These are phyloP conservation scores for Sebastes ruberrimus DNA, from an alignment of 2,797 vertebrate genomes.

Conservation along the genomic window DNA sequence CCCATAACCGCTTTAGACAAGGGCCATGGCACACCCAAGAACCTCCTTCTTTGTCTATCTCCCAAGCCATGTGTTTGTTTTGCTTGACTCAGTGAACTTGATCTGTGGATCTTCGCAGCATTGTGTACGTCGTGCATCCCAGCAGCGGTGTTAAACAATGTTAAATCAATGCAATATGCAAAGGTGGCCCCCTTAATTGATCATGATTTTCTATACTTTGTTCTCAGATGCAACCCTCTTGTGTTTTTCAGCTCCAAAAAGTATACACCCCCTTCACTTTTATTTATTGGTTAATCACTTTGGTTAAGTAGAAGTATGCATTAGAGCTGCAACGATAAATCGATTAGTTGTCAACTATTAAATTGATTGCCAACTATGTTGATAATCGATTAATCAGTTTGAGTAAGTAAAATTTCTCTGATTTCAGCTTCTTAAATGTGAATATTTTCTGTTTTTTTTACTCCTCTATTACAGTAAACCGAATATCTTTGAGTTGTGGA, in stretches of 20 bases:
- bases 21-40: constrained; percentile 69
- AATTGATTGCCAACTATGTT: no score
- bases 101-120: constrained; percentile 50
- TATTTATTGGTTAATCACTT: no score
- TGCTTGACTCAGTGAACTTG: constrained; percentile 74
- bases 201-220: neutral
- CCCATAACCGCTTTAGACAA: constrained; percentile 78
- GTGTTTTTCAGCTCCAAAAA: neutral
- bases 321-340: neutral
- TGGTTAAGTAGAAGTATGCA: neutral
- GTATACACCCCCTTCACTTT: no score
- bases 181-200: neutral
- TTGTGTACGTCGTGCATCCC: constrained; percentile 31
- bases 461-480: no score
- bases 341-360: no score
- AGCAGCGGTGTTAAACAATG: constrained; percentile 7
- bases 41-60: constrained; percentile 71
- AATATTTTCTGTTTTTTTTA: no score
- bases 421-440: no score
- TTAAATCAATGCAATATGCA: neutral
- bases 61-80: constrained; percentile 75
- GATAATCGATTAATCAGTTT: no score
- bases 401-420: no score
- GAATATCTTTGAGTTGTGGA: no score
- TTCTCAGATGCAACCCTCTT: neutral